Base-by-base conservation (phyloP, 2,113 vertebrate genomes). In the Seriola quinqueradiata region DNA sequence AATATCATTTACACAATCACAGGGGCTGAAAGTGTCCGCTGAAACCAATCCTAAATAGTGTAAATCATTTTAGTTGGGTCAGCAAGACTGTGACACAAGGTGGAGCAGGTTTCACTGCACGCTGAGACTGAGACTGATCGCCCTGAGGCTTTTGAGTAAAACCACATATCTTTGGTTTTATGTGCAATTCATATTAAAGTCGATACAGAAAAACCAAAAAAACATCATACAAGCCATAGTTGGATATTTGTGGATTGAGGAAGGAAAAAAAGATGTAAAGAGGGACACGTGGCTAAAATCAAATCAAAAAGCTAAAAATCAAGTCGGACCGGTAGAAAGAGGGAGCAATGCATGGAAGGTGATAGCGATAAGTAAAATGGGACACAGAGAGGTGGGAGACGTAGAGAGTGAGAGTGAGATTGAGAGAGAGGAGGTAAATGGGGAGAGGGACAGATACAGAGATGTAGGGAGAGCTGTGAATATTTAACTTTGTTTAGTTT, bases 401-500 rank as follows among this genome's bases (percentile, higher is more conserved):
- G 74, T 48, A 74, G 63, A 65, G 23, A 34, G 38, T 12, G 16
- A 6, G 28, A 46, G 44, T 4, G 25, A 40, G 64, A 65, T 19
- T 21, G 57, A 59, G 23, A 34, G 38, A 14, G 16, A 8, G 28
- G 21, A 48, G 16, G 36, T 70, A 70, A 64, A 12, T 54, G 36
- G 57, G 64, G 46, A 60, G 57, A 82, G 76, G 66, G 54, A 28
- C 36, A 32, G 66, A 81, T 54, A 36, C 17, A 38, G 64, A 68
- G 71, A 80, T 36, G 79, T 17, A 61, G 72, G 70, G 59, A 60
- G 68, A 67, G 52, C 25, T 55, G 81, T 90, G 81, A 92, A 92
- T 91, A 89, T 92, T 92, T 91, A 87, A 91, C 72, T 77, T 32
- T 88, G 85, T 92, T 90, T 90, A 63, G 70, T 76, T 86, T 92